Evolutionary conservation across 2,888 invertebrate genomes (phyloP).

Genomic region (Pandemis heparana): DNA sequence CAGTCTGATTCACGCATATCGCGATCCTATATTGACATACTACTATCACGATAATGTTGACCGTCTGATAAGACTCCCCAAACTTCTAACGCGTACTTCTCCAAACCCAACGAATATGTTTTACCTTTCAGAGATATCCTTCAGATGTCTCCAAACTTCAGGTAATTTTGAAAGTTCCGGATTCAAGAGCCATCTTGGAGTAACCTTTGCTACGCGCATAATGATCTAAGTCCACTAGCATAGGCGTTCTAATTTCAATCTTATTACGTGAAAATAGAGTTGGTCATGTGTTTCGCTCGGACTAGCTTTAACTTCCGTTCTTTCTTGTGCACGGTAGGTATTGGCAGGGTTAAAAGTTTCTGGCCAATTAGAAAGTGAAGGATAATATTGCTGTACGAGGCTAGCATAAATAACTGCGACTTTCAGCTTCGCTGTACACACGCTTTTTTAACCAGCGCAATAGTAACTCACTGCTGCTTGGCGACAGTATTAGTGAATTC

Average conservation of each 20-base stretch:
- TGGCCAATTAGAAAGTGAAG: too few species aligned
- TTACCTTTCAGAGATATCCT: conserved; percentile 11
- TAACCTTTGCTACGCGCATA: neutral
- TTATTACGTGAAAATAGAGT: neutral
- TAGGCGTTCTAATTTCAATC: neutral
- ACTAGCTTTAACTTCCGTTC: neutral
- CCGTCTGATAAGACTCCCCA: neutral
- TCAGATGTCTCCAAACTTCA: conserved; percentile 29
- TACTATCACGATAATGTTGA: neutral
- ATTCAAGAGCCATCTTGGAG: conserved; percentile 8
- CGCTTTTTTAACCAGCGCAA: too few species aligned
- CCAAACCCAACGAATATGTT: neutral
- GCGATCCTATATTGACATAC: too few species aligned
- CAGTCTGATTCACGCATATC: too few species aligned
- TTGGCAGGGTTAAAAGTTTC: too few species aligned
- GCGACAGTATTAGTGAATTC: too few species aligned
- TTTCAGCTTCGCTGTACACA: too few species aligned
- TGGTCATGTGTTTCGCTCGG: neutral
- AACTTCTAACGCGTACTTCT: neutral
- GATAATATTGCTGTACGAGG: too few species aligned
- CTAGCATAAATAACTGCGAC: too few species aligned
- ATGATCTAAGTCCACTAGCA: neutral
- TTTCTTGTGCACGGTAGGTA: too few species aligned
- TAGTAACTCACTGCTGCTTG: too few species aligned
- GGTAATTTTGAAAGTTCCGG: conserved; percentile 30